Evolutionary conservation across 2,797 vertebrate species (phyloP).

Genomic region (Cyprinodon diabolis): DNA sequence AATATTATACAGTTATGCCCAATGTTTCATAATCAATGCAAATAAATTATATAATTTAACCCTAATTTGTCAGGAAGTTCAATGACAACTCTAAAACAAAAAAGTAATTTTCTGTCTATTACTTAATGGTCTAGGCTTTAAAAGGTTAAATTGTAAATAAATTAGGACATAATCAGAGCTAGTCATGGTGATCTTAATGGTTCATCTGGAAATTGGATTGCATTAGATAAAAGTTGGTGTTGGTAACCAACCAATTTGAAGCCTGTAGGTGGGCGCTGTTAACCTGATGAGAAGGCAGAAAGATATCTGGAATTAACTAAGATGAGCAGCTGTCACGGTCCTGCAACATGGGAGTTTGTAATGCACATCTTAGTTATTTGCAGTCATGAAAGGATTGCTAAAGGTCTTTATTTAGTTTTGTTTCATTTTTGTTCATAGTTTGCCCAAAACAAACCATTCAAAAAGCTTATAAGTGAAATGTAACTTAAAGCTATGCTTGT

Average conservation of each 20-base stretch:
- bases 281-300: neutral
- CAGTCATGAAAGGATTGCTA: neutral
- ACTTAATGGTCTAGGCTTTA: too few species aligned
- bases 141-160: too few species aligned
- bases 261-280: neutral
- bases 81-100: too few species aligned
- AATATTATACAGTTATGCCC: too few species aligned
- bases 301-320: neutral
- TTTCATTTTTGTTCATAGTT: neutral
- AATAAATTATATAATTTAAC: too few species aligned
- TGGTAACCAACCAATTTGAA: neutral
- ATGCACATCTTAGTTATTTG: neutral
- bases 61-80: too few species aligned
- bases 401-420: too few species aligned
- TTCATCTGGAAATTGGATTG: neutral
- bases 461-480: neutral
- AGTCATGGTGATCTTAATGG: neutral
- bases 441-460: neutral
- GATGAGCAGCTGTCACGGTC: neutral
- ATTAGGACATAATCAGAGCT: neutral
- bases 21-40: too few species aligned
- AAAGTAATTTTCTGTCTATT: too few species aligned
- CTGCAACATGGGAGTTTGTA: neutral
- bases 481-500: neutral
- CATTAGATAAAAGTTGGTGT: neutral